phyloP scores from a whole-genome alignment of 2,113 vertebrate species.

The Collichthys lucidus region DNA sequence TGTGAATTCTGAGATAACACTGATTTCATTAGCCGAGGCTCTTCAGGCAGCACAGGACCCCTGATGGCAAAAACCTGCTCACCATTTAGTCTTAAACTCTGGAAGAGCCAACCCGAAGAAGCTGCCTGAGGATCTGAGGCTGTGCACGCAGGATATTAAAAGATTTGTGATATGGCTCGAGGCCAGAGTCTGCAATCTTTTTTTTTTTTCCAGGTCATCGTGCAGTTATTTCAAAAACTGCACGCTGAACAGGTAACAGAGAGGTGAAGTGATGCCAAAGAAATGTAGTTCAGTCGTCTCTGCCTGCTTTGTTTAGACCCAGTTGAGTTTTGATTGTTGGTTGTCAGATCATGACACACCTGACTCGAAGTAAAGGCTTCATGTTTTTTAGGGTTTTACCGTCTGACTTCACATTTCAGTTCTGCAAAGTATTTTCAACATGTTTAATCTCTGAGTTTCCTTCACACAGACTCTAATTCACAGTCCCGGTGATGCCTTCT shows the following conservation, averaged over 20 bases:
- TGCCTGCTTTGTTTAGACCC: background rate
- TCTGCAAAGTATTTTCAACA: too few species aligned
- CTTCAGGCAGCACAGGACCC: background rate
- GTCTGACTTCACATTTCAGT: too few species aligned
- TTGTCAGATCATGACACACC: background rate
- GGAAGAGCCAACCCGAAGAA: conserved; percentile 6
- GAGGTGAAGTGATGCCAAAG: background rate
- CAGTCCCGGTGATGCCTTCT: background rate
- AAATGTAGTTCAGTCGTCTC: background rate
- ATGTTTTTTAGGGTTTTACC: background rate
- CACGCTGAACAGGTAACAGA: background rate
- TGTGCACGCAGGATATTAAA: conserved; percentile 40
- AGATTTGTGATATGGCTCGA: conserved; percentile 15
- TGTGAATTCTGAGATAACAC: background rate
- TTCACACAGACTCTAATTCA: too few species aligned
- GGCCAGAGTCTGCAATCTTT: background rate
- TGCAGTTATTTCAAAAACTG: background rate
- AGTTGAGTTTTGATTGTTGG: background rate
- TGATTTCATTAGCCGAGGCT: background rate
- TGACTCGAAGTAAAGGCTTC: background rate
- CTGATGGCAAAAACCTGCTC: background rate
- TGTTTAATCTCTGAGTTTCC: too few species aligned
- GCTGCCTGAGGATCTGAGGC: background rate
- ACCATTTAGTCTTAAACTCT: conserved; percentile 26
- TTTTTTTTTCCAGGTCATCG: conserved; percentile 9